Percentiles rank a stretch among this genome's conserved stretches.
These are phyloP conservation scores for Coecobrya sp. DNA, from an alignment of 2,888 invertebrate genomes.

Conservation along the genomic window DNA sequence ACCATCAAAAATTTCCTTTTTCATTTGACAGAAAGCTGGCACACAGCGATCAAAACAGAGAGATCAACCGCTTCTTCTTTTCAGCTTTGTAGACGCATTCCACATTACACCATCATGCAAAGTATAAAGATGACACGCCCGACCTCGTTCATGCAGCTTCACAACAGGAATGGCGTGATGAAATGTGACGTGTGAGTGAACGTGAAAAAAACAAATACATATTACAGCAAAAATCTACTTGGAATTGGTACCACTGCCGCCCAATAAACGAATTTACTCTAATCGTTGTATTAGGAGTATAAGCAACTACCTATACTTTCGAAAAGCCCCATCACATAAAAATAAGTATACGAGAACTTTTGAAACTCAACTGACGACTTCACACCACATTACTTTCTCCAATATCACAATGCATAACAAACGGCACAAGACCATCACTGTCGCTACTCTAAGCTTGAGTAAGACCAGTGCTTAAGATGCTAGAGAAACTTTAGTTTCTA, in stretches of 20 bases:
- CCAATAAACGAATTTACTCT: background rate
- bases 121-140: constrained; percentile 67
- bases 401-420: no score
- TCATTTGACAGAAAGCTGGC: constrained; percentile 52
- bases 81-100: constrained; percentile 38
- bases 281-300: background rate
- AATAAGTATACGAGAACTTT: no score
- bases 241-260: background rate
- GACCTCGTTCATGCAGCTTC: constrained; percentile 53
- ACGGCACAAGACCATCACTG: no score
- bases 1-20: background rate
- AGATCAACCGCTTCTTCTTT: background rate
- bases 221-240: background rate
- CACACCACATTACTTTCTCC: background rate
- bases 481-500: background rate
- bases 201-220: background rate
- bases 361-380: no score
- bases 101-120: constrained; percentile 48
- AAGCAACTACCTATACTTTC: background rate
- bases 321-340: no score
- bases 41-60: background rate
- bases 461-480: background rate
- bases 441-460: no score
- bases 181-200: constrained; percentile 38
- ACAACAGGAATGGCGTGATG: constrained; percentile 20